Conservation (phyloP, 2,888 invertebrate species). For the Fissipunctia ypsillon region DNA sequence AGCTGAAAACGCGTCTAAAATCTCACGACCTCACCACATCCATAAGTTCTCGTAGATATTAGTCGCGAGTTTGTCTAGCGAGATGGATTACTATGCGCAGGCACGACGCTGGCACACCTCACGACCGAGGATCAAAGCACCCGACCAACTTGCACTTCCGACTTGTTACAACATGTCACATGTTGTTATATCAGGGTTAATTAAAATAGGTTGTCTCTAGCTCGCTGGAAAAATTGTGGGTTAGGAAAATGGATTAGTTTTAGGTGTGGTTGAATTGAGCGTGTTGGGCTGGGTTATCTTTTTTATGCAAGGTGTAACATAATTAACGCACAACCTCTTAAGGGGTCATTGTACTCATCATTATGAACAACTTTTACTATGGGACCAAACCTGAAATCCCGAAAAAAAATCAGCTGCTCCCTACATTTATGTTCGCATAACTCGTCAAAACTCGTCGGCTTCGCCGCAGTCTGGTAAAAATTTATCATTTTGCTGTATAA, state of each 20-base stretch:
- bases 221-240: constrained; percentile 45
- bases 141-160: constrained; percentile 73
- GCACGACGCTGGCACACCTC: constrained; percentile 79
- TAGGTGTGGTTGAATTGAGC: constrained; percentile 23
- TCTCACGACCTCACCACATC: constrained; percentile 14
- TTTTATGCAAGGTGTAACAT: too few relatives aligned
- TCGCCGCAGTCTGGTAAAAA: too few relatives aligned
- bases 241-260: constrained; percentile 2
- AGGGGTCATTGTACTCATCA: too few relatives aligned
- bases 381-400: too few relatives aligned
- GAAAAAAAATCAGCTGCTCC: too few relatives aligned
- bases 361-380: too few relatives aligned
- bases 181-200: constrained; percentile 65
- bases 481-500: neutral
- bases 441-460: too few relatives aligned
- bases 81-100: constrained; percentile 81
- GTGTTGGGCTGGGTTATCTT: neutral
- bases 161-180: constrained; percentile 68
- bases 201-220: constrained; percentile 60
- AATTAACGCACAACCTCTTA: too few relatives aligned
- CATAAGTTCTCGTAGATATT: constrained; percentile 63
- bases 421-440: too few relatives aligned
- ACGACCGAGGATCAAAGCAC: constrained; percentile 74
- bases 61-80: constrained; percentile 72
- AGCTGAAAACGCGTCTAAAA: constrained; percentile 28